Percentiles rank a stretch among this genome's conserved stretches.
These are phyloP conservation scores for Steromphala cineraria DNA, from an alignment of 2,888 invertebrate species.

Conservation along the genomic window DNA sequence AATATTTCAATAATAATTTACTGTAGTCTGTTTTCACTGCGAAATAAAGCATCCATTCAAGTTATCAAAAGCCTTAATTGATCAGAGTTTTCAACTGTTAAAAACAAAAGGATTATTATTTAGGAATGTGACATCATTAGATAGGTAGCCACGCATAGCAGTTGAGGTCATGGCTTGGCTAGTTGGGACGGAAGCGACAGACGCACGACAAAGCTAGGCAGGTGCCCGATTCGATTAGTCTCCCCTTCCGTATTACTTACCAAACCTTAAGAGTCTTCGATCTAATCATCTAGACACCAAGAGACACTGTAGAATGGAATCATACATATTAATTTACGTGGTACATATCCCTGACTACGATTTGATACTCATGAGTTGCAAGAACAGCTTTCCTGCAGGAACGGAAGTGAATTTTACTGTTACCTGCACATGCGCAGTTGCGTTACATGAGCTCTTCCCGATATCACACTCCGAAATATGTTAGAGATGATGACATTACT, in stretches of 20 bases:
- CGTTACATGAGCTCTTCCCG: background rate
- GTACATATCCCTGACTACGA: slow-evolving; percentile 14
- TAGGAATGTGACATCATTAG: slow-evolving; percentile 1
- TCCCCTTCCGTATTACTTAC: background rate
- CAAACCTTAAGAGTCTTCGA: background rate
- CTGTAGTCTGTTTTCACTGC: too few species aligned
- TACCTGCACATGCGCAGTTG: slow-evolving; percentile 3
- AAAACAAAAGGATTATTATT: background rate
- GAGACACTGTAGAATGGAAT: background rate
- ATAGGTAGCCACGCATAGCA: background rate
- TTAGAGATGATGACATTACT: too few species aligned
- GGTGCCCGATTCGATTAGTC: background rate
- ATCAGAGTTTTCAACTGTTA: too few species aligned
- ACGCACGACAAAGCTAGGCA: slow-evolving; percentile 2
- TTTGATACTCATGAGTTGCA: slow-evolving; percentile 8
- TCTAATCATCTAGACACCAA: background rate
- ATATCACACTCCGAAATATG: too few species aligned
- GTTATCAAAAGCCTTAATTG: too few species aligned
- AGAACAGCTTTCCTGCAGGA: slow-evolving; percentile 11
- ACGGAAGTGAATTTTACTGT: slow-evolving; percentile 9
- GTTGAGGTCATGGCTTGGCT: background rate
- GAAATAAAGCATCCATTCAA: too few species aligned
- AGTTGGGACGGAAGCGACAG: slow-evolving; percentile 15
- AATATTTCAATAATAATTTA: too few species aligned
- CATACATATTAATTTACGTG: slow-evolving; percentile 1